These are phyloP conservation scores for Tylochromis polylepis DNA, from an alignment of 2,113 vertebrate species.

Conservation along the genomic window DNA sequence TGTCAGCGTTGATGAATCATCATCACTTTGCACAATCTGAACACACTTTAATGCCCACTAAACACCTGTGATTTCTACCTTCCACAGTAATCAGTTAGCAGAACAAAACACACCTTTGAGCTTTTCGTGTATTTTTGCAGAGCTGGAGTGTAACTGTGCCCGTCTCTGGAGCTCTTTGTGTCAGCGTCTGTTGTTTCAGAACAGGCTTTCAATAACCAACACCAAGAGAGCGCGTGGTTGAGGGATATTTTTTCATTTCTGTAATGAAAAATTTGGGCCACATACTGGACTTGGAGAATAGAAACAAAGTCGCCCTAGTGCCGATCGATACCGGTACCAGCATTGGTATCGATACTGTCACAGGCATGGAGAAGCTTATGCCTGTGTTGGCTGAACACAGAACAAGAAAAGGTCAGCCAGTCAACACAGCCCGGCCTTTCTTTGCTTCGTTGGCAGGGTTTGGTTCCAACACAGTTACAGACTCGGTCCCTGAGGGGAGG, in stretches of 20 bases:
- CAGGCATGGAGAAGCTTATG: neutral
- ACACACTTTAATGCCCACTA: neutral
- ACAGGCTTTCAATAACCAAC: neutral
- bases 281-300: too few relatives aligned
- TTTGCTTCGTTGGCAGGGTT: conserved; percentile 15
- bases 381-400: neutral
- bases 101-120: neutral
- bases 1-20: too few relatives aligned
- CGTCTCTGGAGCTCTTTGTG: neutral
- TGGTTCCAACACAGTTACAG: neutral
- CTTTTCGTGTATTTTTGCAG: neutral
- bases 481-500: neutral
- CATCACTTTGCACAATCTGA: neutral
- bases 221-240: neutral
- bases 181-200: neutral
- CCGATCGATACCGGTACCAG: neutral
- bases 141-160: neutral
- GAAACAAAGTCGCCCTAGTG: too few relatives aligned
- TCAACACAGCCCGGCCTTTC: neutral
- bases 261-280: neutral
- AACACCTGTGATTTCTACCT: neutral
- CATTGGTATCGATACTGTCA: neutral
- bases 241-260: neutral
- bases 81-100: neutral
- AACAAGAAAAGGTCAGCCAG: neutral